Base-by-base conservation (phyloP, 1,140 invertebrate species). In the Drosophila albomicans region DNA sequence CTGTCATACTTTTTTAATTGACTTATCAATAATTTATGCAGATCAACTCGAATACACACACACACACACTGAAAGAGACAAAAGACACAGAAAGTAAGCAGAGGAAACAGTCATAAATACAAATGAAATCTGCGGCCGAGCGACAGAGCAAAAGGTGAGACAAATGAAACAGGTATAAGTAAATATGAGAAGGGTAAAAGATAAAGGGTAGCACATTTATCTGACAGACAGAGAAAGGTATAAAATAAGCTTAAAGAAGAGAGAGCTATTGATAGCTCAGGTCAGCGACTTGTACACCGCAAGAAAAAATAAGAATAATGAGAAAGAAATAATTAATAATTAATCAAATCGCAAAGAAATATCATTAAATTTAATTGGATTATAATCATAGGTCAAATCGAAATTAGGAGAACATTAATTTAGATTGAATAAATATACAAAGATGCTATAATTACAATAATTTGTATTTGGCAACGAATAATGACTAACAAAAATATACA, bases 1-100 rank as follows among this genome's bases (percentile, higher is more conserved):
- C 88, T 85, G 82, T 91, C 81, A 91, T 91, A 85, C 81, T 85
- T 91, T 91, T 91, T 91, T 91, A 91, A 91, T 91, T 91, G 88
- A 91, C 88, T 91, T 88, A 91, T 89, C 81, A 89, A 89, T 91
- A 89, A 91, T 91, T 91, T 81, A 91, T 91, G 88, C 68, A 64
- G 57, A 69, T 45, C 59, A 41, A 58, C 72, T 30, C 51, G 54
- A 13, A 32, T 13, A 58, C 54, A 54, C 45, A 54, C 32, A 48
- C 59, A 59, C 41, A 63, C 48, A 78, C 64, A 82, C n/a, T 11
- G 5, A 11, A n/a, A 13, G 46, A 59, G n/a, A 25, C 11, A 49
- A 28, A 11, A 56, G 38, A 6, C 32, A 25, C 16, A 51, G 3
- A 6, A 15, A 10, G 25, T 25, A 25, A 25, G 3, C 20, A 61